Percentiles rank a stretch among this genome's conserved stretches.
These are phyloP conservation scores for Hesperia comma DNA, from an alignment of 2,888 invertebrate genomes.

Conservation along the genomic window DNA sequence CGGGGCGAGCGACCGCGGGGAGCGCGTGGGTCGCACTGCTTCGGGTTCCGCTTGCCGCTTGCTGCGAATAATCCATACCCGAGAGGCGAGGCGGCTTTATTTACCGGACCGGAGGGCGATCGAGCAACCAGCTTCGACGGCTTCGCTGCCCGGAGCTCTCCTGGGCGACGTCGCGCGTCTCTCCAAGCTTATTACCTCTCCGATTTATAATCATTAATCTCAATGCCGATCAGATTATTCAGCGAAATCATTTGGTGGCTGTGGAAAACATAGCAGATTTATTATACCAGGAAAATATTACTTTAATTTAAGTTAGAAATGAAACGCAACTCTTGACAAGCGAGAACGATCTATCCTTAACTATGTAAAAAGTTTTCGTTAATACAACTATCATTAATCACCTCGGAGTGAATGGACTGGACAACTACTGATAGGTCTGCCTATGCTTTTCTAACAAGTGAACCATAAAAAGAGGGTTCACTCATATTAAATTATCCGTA, in stretches of 20 bases:
- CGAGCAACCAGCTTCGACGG: constrained; percentile 64
- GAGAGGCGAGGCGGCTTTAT: constrained; percentile 78
- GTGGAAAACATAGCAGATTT: constrained; percentile 45
- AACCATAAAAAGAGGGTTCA: constrained; percentile 13
- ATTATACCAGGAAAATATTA: background rate
- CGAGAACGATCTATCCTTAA: constrained; percentile 36
- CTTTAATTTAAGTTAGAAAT: constrained; percentile 20
- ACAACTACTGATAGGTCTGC: constrained; percentile 42
- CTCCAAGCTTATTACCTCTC: too few species aligned
- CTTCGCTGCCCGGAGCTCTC: constrained; percentile 57
- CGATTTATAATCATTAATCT: too few species aligned
- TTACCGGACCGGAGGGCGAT: constrained; percentile 78
- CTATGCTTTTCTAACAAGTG: constrained; percentile 20
- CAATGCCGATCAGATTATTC: too few species aligned
- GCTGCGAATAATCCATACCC: constrained; percentile 80
- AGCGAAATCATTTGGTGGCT: constrained; percentile 48
- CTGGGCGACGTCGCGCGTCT: constrained; percentile 46
- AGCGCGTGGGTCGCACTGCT: constrained; percentile 73
- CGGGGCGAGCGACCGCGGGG: constrained; percentile 65
- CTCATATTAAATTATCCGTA: constrained; percentile 5
- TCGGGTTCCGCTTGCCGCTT: constrained; percentile 61
- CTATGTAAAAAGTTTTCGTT: constrained; percentile 38
- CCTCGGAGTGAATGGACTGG: constrained; percentile 46
- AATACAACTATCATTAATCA: constrained; percentile 51
- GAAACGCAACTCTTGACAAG: constrained; percentile 15